Conservation (phyloP, 2,797 vertebrate genomes). For the Oreonectes daqikongensis region DNA sequence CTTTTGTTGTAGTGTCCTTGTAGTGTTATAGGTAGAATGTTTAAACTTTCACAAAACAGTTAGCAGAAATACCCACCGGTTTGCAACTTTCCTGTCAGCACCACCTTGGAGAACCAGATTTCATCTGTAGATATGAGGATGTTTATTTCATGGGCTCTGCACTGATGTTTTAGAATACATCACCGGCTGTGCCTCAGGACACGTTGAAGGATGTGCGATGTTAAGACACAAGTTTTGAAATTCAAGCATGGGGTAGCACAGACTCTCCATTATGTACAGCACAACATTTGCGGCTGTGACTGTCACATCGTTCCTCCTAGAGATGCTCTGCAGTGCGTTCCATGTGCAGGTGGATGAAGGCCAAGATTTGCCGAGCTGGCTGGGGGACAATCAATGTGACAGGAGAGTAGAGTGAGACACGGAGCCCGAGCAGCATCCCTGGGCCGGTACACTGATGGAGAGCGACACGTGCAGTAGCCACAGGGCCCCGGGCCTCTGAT, state of each 20-base stretch:
- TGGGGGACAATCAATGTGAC: slow-evolving; percentile 42
- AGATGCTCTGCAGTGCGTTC: slow-evolving; percentile 20
- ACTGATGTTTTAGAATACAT: slow-evolving; percentile 27
- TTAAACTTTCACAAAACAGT: slow-evolving; percentile 24
- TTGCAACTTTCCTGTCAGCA: slow-evolving; percentile 35
- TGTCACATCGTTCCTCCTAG: slow-evolving; percentile 29
- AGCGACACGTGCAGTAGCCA: slow-evolving; percentile 33
- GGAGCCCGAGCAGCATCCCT: slow-evolving; percentile 15
- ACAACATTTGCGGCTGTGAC: slow-evolving; percentile 27
- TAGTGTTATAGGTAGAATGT: not conserved
- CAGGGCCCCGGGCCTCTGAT: slow-evolving; percentile 39
- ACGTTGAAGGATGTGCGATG: slow-evolving; percentile 17
- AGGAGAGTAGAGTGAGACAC: slow-evolving; percentile 38
- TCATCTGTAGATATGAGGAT: not conserved
- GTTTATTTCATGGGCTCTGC: slow-evolving; percentile 18
- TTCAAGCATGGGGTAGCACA: not conserved
- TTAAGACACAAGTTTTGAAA: slow-evolving; percentile 39
- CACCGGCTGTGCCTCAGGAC: slow-evolving; percentile 24
- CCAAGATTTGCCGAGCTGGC: not conserved
- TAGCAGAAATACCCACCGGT: slow-evolving; percentile 14
- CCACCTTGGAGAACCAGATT: slow-evolving; percentile 26
- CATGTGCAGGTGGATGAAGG: slow-evolving; percentile 47
- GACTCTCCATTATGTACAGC: slow-evolving; percentile 19
- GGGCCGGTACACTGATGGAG: slow-evolving; percentile 42
- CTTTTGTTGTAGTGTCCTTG: not conserved